Conservation (phyloP, 2,113 vertebrate species). For the Barbus barbus region DNA sequence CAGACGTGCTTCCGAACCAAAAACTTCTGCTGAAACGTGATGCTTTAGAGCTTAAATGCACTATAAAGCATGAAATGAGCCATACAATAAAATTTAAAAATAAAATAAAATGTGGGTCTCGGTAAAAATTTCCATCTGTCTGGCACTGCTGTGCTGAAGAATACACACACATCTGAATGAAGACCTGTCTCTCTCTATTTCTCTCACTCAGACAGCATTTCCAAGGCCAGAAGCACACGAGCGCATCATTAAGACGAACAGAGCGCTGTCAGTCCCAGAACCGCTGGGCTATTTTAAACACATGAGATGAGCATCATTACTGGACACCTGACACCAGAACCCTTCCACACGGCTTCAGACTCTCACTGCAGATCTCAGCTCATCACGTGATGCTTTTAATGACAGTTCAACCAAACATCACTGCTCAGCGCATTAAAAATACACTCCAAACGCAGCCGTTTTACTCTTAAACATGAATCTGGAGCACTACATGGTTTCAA, state of each 20-base stretch:
- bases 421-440: neutral
- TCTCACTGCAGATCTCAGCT: neutral
- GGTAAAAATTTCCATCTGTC: neutral
- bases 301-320: conserved; percentile 24
- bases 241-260: conserved; percentile 1
- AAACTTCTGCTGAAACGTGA: neutral
- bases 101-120: neutral
- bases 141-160: neutral
- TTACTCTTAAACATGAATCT: neutral
- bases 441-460: neutral
- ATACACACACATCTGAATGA: neutral
- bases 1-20: no score
- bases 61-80: neutral
- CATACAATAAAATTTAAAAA: neutral
- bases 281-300: conserved; percentile 33
- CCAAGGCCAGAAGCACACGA: neutral
- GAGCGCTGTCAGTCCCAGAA: neutral
- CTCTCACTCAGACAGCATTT: neutral
- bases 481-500: neutral
- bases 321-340: conserved; percentile 26
- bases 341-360: neutral
- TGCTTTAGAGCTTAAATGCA: neutral
- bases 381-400: neutral
- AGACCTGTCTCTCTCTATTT: neutral
- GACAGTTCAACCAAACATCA: no score